Conservation (phyloP, 2,113 vertebrate species). For the Chascanopsetta lugubris region DNA sequence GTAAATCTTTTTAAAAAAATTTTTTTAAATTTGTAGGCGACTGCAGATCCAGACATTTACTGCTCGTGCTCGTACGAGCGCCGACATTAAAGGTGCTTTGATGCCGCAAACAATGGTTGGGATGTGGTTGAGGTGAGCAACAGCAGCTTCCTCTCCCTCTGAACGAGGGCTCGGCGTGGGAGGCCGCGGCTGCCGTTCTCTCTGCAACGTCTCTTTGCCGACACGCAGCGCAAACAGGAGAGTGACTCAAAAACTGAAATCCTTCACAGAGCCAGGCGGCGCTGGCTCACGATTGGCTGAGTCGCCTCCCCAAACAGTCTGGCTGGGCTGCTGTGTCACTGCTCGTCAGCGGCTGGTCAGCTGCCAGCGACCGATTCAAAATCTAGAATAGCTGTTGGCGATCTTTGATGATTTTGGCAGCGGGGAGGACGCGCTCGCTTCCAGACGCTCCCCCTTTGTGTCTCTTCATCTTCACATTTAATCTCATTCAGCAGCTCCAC, state of each 20-base stretch:
- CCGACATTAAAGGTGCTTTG: not conserved
- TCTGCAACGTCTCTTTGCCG: not conserved
- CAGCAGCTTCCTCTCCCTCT: slow-evolving; percentile 5
- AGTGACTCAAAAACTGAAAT: slow-evolving; percentile 7
- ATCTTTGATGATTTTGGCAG: slow-evolving; percentile 55
- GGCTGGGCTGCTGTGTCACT: slow-evolving; percentile 39
- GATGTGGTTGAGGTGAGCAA: slow-evolving; percentile 10
- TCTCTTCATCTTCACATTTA: slow-evolving; percentile 19
- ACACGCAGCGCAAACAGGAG: not conserved
- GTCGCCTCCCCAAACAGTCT: slow-evolving; percentile 23
- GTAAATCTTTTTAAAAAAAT: not conserved
- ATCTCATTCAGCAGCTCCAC: slow-evolving; percentile 9
- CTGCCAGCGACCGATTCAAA: slow-evolving; percentile 36
- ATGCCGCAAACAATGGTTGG: slow-evolving; percentile 20
- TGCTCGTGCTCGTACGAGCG: not conserved
- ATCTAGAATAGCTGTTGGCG: slow-evolving; percentile 35
- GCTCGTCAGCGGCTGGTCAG: slow-evolving; percentile 21
- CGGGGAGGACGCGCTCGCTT: slow-evolving; percentile 32
- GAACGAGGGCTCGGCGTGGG: slow-evolving; percentile 1
- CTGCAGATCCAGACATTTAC: not conserved
- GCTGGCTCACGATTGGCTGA: slow-evolving; percentile 14
- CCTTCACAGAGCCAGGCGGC: slow-evolving; percentile 13
- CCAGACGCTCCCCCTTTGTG: slow-evolving; percentile 19
- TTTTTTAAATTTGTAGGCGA: not conserved
- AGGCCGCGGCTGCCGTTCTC: slow-evolving; percentile 1